Conservation (phyloP, 1,140 invertebrate genomes). For the Apis florea region DNA sequence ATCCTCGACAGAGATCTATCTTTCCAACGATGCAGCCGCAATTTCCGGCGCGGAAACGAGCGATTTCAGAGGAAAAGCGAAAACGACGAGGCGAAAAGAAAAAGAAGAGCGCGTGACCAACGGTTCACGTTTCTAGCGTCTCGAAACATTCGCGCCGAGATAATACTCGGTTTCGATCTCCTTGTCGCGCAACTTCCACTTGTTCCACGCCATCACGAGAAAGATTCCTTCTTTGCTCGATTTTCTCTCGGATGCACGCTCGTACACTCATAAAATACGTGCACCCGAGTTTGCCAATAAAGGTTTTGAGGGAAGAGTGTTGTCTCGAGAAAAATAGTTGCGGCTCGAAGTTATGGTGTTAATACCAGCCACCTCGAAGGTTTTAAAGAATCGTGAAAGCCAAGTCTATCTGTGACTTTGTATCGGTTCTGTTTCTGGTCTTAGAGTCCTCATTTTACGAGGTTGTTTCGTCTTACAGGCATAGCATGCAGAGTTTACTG, state of each 20-base stretch:
- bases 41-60: conserved; percentile 24
- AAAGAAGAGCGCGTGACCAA: conserved; percentile 70
- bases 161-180: conserved; percentile 14
- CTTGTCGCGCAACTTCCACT: conserved; percentile 9
- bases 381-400: not conserved
- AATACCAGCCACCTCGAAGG: not conserved
- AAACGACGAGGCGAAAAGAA: conserved; percentile 49
- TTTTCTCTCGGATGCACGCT: not conserved
- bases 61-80: conserved; percentile 34
- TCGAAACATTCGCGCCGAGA: conserved; percentile 10
- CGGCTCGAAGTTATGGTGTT: not conserved
- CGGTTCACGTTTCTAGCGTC: conserved; percentile 70
- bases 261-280: too few relatives aligned
- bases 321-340: not conserved
- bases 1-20: conserved; percentile 22
- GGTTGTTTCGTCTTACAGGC: not conserved
- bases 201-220: not conserved
- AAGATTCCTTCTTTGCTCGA: not conserved
- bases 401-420: not conserved
- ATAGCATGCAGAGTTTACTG: not conserved
- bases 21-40: not conserved
- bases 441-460: not conserved
- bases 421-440: not conserved
- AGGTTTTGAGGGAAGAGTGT: not conserved
- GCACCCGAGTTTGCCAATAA: not conserved